Base-by-base conservation (phyloP, 2,113 vertebrate species). In the Elanus axillaris region DNA sequence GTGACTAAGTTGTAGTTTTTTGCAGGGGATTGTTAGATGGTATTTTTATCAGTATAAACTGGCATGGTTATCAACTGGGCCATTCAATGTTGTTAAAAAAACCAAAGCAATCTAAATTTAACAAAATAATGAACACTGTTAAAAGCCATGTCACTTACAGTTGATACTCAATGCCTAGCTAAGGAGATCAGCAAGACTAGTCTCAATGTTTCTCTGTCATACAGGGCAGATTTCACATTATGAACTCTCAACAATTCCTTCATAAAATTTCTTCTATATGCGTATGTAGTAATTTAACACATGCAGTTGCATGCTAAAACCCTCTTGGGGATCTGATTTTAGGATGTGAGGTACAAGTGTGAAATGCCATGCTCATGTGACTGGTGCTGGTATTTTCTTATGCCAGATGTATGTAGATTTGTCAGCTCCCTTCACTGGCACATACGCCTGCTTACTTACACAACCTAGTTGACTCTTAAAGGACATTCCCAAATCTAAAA, bases 341-440 rank as follows among this genome's bases (percentile, higher is more conserved):
- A 78, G 45, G 50, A 53, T 3, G 13, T 18, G 36, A 88, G 11
- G 40, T 72, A 12, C 6, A 20, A 5, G n/a, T 36, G 22, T 43
- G 45, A 62, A 84, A 48, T 9, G 4, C 42, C 25, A 14, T 18
- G 3, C 40, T 64, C 0, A 0, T 8, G 19, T 40, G 47, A 31
- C 14, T 34, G 38, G 29, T 84, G 16, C 29, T 45, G 13, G 0
- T 63, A 17, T 23, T 62, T 60, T 8, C 19, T 6, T 5, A 0
- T 29, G 20, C 67, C 53, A 36, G 32, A 19, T 23, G 9, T 9
- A 5, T 3, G 7, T 40, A 22, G 20, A 8, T 15, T 72, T 88
- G 17, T 45, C 20, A 43, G 56, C 32, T 43, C 13, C 38, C 17
- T 38, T 85, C 6, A 36, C 7, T 8, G 21, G 13, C 5, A 3